Base-by-base conservation (phyloP, 1,140 invertebrate genomes). In the Drosophila grimshawi region DNA sequence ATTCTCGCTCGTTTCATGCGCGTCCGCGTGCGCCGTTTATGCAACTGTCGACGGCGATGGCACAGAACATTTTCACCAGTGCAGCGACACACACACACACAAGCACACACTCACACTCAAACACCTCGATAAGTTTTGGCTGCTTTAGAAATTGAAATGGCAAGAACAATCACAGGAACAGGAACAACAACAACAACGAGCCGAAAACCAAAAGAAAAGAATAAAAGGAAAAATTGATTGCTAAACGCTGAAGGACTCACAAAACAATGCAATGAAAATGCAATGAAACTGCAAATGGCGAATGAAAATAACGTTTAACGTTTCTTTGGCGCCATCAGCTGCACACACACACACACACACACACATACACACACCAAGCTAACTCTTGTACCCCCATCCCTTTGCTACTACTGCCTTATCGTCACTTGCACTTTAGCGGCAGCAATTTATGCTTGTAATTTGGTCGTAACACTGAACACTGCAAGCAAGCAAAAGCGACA, bases 261-360 rank as follows among this genome's bases (percentile, higher is more conserved):
- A 75, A 75, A 75, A 75, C 72, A 75, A 75, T 75, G 59, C 72
- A 64, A 75, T 75, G 72, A 75, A 75, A 70, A 75, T 74, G 65
- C 64, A 74, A 67, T 73, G 71, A 74, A 74, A 74, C 56, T 49
- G 65, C 70, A 75, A 74, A 68, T 70, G 66, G 72, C 72, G 53
- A 74, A 74, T 74, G 72, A 70, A 75, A 75, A 70, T 75, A 75
- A 59, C 72, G 67, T 75, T 75, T 70, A 75, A 75, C 67, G 53
- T 75, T 74, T 41, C 57, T 69, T 69, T 69, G 64, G 56, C 64
- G 56, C 70, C 65, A 56, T 56, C 71, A 69, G 51, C 37, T 68
- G 51, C 51, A 41, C 43, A 46, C 41, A 46, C 46, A 45, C 45
- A 19, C 32, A 33, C 30, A 35, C 8, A n/a, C 29, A 11, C 7